These are phyloP conservation scores for Luehdorfia chinensis DNA, from an alignment of 1,140 invertebrate genomes.

Conservation along the genomic window DNA sequence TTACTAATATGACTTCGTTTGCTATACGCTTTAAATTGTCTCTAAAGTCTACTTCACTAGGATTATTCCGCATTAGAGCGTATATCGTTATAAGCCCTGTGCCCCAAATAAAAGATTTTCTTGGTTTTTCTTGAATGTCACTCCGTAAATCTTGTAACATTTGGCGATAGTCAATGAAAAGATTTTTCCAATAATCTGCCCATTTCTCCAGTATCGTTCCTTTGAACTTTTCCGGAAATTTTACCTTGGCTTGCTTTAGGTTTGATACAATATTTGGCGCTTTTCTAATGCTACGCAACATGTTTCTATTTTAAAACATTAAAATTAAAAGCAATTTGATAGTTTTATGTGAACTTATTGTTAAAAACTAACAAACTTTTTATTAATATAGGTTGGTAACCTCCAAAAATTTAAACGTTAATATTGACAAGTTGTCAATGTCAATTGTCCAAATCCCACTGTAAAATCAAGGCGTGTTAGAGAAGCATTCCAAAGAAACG, in stretches of 20 bases:
- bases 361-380: no score
- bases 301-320: not conserved
- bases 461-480: no score
- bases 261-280: slow-evolving; percentile 27
- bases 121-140: slow-evolving; percentile 78
- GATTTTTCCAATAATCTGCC: slow-evolving; percentile 80
- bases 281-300: slow-evolving; percentile 33
- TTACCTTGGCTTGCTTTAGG: slow-evolving; percentile 33
- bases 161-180: slow-evolving; percentile 80
- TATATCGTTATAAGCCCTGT: slow-evolving; percentile 61
- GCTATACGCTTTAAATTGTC: slow-evolving; percentile 77
- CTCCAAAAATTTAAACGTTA: no score
- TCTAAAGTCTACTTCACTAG: slow-evolving; percentile 80
- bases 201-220: slow-evolving; percentile 82
- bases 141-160: slow-evolving; percentile 77
- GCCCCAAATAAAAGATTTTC: slow-evolving; percentile 73
- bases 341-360: no score
- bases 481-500: no score
- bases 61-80: slow-evolving; percentile 79
- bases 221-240: slow-evolving; percentile 76
- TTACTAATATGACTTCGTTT: slow-evolving; percentile 82
- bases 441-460: no score
- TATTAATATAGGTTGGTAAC: no score
- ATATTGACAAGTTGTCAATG: no score
- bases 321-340: no score